Evolutionary conservation across 2,888 invertebrate genomes (phyloP).

Genomic region (Lasioglossum vierecki): DNA sequence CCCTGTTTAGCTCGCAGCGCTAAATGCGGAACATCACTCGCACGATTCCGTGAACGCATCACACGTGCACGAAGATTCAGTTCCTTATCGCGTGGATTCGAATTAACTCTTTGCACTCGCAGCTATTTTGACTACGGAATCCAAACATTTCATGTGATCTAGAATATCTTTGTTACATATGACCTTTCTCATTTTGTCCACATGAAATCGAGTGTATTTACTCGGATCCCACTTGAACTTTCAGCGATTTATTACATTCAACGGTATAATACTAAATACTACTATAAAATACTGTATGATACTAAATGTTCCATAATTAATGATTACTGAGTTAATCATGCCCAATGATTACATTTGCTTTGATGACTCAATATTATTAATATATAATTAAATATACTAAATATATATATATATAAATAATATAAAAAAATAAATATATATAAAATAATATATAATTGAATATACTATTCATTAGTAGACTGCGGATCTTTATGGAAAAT

Average conservation of each 20-base stretch:
- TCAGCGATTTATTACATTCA: neutral
- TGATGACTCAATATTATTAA: no score
- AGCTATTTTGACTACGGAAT: neutral
- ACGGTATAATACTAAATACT: no score
- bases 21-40: neutral
- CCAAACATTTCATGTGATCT: neutral
- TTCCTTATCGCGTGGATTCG: neutral
- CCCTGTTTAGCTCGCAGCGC: neutral
- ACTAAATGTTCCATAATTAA: no score
- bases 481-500: no score
- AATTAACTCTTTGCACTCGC: slow-evolving; percentile 5
- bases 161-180: neutral
- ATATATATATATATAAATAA: no score
- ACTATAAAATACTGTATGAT: no score
- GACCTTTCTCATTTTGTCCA: neutral
- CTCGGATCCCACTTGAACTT: neutral
- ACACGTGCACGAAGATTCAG: neutral
- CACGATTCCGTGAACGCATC: neutral
- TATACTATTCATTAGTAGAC: no score
- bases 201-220: neutral
- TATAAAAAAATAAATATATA: no score
- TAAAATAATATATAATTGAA: no score
- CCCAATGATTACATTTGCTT: no score
- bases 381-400: no score
- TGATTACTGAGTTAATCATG: no score